Conservation (phyloP, 2,113 vertebrate genomes). For the Leucosticte australis region DNA sequence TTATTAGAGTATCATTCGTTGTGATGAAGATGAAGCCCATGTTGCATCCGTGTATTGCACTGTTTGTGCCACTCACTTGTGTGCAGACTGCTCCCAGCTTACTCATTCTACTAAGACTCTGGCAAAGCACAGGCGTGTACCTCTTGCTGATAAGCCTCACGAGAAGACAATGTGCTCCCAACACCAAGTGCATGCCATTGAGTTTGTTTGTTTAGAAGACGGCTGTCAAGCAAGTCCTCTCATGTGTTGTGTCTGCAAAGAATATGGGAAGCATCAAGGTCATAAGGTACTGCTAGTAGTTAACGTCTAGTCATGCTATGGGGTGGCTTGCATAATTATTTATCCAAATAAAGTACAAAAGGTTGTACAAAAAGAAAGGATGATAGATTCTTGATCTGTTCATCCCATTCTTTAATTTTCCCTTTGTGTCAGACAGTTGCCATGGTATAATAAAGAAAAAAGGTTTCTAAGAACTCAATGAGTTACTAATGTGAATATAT, state of each 20-base stretch:
- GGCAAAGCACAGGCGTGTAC: conserved; percentile 93
- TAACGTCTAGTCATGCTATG: neutral
- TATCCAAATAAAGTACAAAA: neutral
- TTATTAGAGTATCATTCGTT: conserved; percentile 88
- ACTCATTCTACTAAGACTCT: conserved; percentile 97
- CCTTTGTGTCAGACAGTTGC: neutral
- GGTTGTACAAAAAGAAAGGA: neutral
- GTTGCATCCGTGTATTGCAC: conserved; percentile 95
- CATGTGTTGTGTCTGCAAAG: conserved; percentile 99
- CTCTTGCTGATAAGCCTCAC: conserved; percentile 95
- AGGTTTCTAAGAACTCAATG: neutral
- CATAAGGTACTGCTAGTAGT: conserved; percentile 84
- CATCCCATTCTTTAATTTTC: neutral
- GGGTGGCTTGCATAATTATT: neutral
- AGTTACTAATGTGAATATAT: neutral
- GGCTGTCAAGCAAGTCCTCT: conserved; percentile 89
- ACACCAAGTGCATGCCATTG: conserved; percentile 97
- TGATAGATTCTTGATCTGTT: neutral
- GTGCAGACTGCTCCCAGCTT: conserved; percentile 92
- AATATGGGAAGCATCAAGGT: conserved; percentile 98
- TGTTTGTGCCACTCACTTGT: conserved; percentile 95
- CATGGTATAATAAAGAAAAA: neutral
- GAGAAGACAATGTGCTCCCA: conserved; percentile 96
- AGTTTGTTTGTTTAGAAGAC: conserved; percentile 97
- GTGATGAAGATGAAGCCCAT: conserved; percentile 95